Base-by-base conservation (phyloP, 2,113 vertebrate genomes). In the Ameiurus melas region DNA sequence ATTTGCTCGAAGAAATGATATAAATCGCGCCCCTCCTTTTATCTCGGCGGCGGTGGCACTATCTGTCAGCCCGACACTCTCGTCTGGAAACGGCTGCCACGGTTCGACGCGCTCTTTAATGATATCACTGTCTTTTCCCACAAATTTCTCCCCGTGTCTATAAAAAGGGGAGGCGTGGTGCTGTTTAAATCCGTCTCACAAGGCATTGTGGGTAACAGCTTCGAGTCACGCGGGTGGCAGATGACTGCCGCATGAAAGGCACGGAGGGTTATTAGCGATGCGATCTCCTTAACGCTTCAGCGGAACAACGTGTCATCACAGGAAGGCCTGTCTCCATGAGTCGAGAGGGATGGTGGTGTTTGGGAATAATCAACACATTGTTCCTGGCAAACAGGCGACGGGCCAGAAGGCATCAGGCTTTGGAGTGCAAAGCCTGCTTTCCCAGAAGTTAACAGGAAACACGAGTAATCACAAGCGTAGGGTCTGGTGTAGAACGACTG, bases 361-460 rank as follows among this genome's bases (percentile, higher is more conserved):
- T 51, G 83, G 70, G 85, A 75, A 92, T 89, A 91, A 92, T 90
- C 89, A 86, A 84, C 87, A 89, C 89, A 90, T 91, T 92, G 90
- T 92, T 90, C 77, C 81, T 84, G 75, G 53, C 71, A 73, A 86
- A 87, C 86, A 60, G 83, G 77, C 39, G 55, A 78, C 4, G 77
- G 83, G 85, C 80, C 86, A 57, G 81, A 71, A 83, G 51, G 79
- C 83, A 88, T 86, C 47, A 83, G 78, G 70, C 58, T 53, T 14
- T 27, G 62, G 30, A 39, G 80, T 73, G 62, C 80, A 81, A 89
- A 82, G 88, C 81, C 83, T 75, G 68, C 73, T 89, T 47, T 89
- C 68, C 89, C 80, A 86, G 79, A 89, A 86, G 87, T 81, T 88
- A 84, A 53, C 47, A 86, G 77, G 83, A 85, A 85, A 88, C 86